These are phyloP conservation scores for Proteles cristata DNA, from an alignment of 2,113 vertebrate species.

Conservation along the genomic window DNA sequence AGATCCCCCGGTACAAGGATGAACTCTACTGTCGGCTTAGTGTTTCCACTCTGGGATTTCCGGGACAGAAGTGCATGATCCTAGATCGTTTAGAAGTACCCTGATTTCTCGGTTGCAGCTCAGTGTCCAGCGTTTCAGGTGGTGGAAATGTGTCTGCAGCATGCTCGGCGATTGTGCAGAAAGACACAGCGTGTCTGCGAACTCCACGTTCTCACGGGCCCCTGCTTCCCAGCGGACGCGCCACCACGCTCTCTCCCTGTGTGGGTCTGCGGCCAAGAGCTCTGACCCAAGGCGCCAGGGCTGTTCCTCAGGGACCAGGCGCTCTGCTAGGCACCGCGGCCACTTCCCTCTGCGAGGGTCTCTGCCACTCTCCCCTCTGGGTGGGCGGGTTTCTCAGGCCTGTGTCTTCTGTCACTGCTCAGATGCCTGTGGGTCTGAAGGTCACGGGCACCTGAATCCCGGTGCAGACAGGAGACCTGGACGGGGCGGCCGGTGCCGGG, in stretches of 20 bases:
- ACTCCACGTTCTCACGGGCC: fast-evolving
- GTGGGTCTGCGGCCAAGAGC: background rate
- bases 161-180: fast-evolving
- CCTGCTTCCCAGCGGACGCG: background rate
- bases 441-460: background rate
- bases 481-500: background rate
- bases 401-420: constrained; percentile 28
- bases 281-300: background rate
- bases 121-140: background rate
- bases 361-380: background rate
- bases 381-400: background rate
- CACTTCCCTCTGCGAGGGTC: background rate
- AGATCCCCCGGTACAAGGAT: fast-evolving
- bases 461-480: background rate
- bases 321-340: fast-evolving
- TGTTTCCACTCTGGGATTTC: background rate
- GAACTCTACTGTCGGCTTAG: fast-evolving
- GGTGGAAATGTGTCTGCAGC: fast-evolving
- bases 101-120: background rate
- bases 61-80: fast-evolving
- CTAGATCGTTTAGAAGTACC: background rate
- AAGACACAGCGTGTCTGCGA: fast-evolving
- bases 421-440: background rate
- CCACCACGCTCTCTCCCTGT: fast-evolving
- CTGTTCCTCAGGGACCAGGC: background rate